These are phyloP conservation scores for Anarsia innoxiella DNA, from an alignment of 2,888 invertebrate species.

Conservation along the genomic window DNA sequence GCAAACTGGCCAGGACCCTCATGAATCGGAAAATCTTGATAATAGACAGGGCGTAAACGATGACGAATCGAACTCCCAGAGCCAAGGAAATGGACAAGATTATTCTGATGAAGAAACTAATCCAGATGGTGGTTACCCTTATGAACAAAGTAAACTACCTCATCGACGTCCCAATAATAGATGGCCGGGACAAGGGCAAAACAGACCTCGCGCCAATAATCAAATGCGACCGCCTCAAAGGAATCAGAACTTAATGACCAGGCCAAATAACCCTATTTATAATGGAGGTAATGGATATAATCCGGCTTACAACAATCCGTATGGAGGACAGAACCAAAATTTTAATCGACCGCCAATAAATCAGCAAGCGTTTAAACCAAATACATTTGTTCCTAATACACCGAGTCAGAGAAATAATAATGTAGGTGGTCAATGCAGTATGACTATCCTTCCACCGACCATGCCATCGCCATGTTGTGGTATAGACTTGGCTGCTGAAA, in stretches of 20 bases:
- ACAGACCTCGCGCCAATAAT: neutral
- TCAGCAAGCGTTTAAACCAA: too few relatives aligned
- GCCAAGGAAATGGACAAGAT: constrained; percentile 1
- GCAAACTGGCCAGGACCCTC: constrained; percentile 3
- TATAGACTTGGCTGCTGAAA: constrained; percentile 1
- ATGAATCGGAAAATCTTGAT: neutral
- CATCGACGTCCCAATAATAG: neutral
- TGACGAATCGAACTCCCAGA: too few relatives aligned
- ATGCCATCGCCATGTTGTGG: constrained; percentile 7
- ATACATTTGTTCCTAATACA: neutral
- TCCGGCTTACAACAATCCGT: neutral
- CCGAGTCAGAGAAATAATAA: neutral
- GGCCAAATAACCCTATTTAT: neutral
- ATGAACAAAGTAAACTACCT: neutral
- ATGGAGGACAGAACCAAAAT: constrained; percentile 2
- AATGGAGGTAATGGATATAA: neutral
- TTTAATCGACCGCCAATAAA: too few relatives aligned
- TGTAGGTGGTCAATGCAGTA: neutral
- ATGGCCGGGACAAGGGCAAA: too few relatives aligned
- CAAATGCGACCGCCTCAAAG: neutral
- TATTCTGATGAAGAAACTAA: constrained; percentile 1
- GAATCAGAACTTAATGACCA: neutral
- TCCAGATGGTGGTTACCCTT: too few relatives aligned
- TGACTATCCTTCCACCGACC: neutral
- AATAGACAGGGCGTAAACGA: neutral